Evolutionary conservation across 2,888 invertebrate species (phyloP), one percentile per base, ranked within the genome.

Genomic region (Acanthosepion lycidas): DNA sequence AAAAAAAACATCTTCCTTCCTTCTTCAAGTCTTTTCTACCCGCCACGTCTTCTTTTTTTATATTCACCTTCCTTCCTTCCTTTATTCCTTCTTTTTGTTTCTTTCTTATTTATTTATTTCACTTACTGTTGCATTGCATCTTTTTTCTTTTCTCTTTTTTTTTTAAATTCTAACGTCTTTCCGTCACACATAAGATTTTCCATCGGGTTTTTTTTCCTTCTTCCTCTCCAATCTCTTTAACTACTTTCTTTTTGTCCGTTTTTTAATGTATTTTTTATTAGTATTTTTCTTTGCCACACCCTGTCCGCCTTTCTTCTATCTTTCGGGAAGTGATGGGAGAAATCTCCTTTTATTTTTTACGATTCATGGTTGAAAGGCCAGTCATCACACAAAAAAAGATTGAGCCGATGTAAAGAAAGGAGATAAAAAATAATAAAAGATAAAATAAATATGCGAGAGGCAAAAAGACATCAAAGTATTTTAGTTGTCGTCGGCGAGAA

Each of bases 261-360:
- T n/a, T 78, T 78, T 33, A 15, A 78, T 78, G 59, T 59, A 59
- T 78, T 78, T 33, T 78, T 78, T 78, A 33, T 78, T 78, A 33
- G 78, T 33, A 78, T 78, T n/a, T n/a, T 33, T 78, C 78, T 78
- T 78, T n/a, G 78, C 78, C 78, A 33, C 78, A 78, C 78, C 78
- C 78, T 33, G 12, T 33, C 78, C n/a, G 78, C 78, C 78, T n/a
- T 78, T 78, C 78, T 78, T 33, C 78, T 78, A 78, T 78, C 78
- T 78, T 33, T 78, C 78, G n/a, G 78, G 78, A 78, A 78, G 78
- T 78, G 78, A 78, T 78, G 78, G 78, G 78, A 78, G 78, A 78
- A 78, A n/a, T 78, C 78, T 78, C 78, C 78, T 78, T 78, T 78
- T 78, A 78, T 78, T 78, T 78, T 78, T 78, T 78, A 78, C 78